Evolutionary conservation across 2,797 vertebrate species (phyloP).

Genomic region (Furcifer pardalis): DNA sequence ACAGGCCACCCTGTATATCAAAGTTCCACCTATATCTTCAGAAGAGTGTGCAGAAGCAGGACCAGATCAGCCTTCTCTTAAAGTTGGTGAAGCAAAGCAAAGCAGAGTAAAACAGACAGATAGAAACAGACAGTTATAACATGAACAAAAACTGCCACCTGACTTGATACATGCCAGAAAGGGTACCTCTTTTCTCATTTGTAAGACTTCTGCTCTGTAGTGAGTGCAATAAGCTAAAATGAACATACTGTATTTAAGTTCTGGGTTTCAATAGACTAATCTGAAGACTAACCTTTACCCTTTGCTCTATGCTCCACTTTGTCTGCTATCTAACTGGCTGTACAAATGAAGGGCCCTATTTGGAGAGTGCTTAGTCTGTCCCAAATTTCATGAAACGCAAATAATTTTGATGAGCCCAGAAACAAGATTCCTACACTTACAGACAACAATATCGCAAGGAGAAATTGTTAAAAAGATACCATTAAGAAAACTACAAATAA

Average conservation of each 20-base stretch:
- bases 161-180: background rate
- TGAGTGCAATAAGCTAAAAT: background rate
- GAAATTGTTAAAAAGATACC: too few species aligned
- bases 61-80: background rate
- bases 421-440: background rate
- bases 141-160: background rate
- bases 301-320: background rate
- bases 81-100: too few species aligned
- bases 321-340: background rate
- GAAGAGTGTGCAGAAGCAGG: background rate
- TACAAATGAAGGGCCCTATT: background rate
- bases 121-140: background rate
- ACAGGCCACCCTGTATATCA: too few species aligned
- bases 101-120: too few species aligned
- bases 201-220: background rate
- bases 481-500: background rate
- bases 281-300: background rate
- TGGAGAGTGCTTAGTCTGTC: background rate
- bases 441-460: background rate
- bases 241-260: background rate
- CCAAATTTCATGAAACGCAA: too few species aligned
- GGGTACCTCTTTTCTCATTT: background rate
- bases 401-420: background rate
- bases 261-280: background rate
- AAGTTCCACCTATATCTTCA: background rate